Evolutionary conservation across 1,140 invertebrate genomes (phyloP), one percentile per base, ranked within the genome.

Genomic region (Phymorhynchus buccinoides): DNA sequence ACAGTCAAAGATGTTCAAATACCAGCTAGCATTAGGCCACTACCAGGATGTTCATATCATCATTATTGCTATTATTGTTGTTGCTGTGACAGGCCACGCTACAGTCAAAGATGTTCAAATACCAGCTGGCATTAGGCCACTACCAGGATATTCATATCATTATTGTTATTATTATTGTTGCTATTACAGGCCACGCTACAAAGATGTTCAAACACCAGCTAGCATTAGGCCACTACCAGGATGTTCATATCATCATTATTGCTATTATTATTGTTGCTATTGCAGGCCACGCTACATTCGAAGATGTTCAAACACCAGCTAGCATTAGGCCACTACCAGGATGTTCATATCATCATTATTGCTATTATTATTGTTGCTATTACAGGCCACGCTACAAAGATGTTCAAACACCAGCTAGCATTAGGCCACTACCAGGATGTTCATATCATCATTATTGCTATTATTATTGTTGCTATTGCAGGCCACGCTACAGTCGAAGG

Each of bases 151-250:
- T 27, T 37, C 37, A 7, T 73, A 30, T 73, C 37, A 37, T 6
- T 73, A 32, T 44, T 44, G n/a, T n/a, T n/a, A n/a, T n/a, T n/a
- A n/a, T n/a, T 16, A 66, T 66, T 30, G 16, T 91, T 93, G 71
- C 84, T 81, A 52, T 91, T 93, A 66, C 91, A 96, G 95, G 94
- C 97, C 16, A 97, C 97, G 83, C 95, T 98, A 83, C 96, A 97
- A 96, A 98, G 87, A 95, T 97, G 86, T 98, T 98, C 92, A 96
- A 96, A 85, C 96, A 97, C 93, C 96, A 98, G 93, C 93, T 99
- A 85, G 95, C 95, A 71, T 93, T 98, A 68, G 96, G 96, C 1
- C 96, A 97, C 89, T 96, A 96, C 91, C 94, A 95, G 85, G 95
- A 96, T n/a, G n/a, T n/a, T n/a, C 48, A 52, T 22, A 52, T 7